Evolutionary conservation across 2,888 invertebrate species (phyloP), one percentile per base, ranked within the genome.

Genomic region (Frankliniella fusca): DNA sequence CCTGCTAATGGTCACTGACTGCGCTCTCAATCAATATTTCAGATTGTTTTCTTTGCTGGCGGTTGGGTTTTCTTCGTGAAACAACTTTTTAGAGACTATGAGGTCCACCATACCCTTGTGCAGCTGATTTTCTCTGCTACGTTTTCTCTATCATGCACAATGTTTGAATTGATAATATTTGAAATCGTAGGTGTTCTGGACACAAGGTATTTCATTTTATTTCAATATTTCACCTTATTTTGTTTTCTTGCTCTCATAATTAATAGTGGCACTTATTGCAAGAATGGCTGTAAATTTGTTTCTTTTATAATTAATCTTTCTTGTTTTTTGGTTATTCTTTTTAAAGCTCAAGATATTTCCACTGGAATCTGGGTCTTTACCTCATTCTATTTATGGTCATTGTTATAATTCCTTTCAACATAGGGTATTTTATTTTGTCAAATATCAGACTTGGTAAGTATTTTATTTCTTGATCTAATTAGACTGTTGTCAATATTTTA

Each of bases 101-200:
- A 99, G 90, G 97, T 98, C 9, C 96, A 97, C 86, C 97, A 99
- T 87, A 92, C 95, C 83, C 90, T 97, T 83, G 98, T 99, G 2
- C 97, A 99, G 88, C 90, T 99, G 8, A 96, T 98, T 87, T 99
- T 99, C 88, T 98, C 99, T 0, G 91, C 94, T 48, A 99, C 98
- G 61, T 97, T 99, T 87, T 95, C 99, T 0, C 90, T 99, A 23
- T 99, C 99, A 48, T 97, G 99, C 87, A 97, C 98, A 3, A 97
- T 99, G 97, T 99, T 99, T 89, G 99, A 99, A 88, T 90, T 99
- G 83, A 99, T 99, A 84, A 99, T 99, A 87, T 99, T 99, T 90
- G 99, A 99, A 90, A 99, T 99, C 85, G 91, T 98, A 83, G 98
- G 95, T 50, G 93, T 98, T 85, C 90, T 99, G 84, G 97, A 98